phyloP scores from a whole-genome alignment of 2,113 vertebrate genomes.

The Lanius ludovicianus region DNA sequence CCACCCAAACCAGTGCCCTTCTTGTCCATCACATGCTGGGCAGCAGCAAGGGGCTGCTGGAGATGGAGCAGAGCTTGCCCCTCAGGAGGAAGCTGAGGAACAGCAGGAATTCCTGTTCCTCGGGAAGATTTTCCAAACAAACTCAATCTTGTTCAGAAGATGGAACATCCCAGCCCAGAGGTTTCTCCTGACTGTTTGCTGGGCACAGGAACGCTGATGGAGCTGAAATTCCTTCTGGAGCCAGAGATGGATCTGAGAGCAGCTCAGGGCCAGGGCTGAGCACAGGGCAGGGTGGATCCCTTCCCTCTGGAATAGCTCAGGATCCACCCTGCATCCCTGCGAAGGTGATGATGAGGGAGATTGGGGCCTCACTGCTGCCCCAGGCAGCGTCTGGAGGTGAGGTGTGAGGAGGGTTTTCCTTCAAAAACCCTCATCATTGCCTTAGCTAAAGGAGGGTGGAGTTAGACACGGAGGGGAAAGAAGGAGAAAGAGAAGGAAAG shows the following conservation, averaged over 20 bases:
- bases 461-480: neutral
- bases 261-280: neutral
- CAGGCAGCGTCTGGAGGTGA: neutral
- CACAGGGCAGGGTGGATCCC: neutral
- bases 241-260: neutral
- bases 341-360: neutral
- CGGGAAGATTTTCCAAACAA: neutral
- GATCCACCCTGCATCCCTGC: neutral
- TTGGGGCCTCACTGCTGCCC: neutral
- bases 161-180: neutral
- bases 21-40: too few species aligned
- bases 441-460: neutral
- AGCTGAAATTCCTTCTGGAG: neutral
- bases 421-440: neutral
- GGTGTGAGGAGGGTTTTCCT: neutral
- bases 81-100: neutral
- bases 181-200: neutral
- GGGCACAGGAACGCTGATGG: neutral
- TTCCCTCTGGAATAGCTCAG: neutral
- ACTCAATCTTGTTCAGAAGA: neutral
- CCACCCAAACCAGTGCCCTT: neutral
- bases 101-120: neutral
- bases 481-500: neutral
- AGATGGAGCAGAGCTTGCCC: neutral
- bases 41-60: neutral